Evolutionary conservation across 2,113 vertebrate species (phyloP).

Genomic region (Pedionomus torquatus): DNA sequence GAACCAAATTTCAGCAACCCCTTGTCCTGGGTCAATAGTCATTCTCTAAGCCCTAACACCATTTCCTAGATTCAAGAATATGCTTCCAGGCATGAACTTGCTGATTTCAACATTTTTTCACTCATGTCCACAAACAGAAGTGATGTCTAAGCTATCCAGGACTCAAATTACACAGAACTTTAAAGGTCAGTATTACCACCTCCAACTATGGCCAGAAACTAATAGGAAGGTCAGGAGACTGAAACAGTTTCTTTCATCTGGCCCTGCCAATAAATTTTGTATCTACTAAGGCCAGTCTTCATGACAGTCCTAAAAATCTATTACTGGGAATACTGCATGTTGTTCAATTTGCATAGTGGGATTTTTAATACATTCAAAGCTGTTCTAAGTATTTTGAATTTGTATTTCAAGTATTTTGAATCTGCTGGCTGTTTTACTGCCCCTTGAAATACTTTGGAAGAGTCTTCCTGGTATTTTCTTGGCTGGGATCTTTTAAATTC

Average conservation of each 20-base stretch:
- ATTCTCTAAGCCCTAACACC: background rate
- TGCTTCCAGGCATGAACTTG: background rate
- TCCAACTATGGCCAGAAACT: background rate
- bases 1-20: background rate
- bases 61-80: background rate
- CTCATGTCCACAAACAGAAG: background rate
- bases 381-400: background rate
- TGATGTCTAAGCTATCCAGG: background rate
- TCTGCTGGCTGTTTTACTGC: background rate
- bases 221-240: background rate
- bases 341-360: background rate
- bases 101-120: background rate
- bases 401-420: background rate
- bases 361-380: background rate
- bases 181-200: background rate
- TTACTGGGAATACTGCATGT: background rate
- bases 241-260: background rate
- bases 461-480: background rate
- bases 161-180: background rate
- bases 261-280: background rate
- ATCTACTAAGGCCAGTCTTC: background rate
- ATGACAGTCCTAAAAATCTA: background rate
- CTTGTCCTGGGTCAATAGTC: background rate
- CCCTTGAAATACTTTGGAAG: background rate
- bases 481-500: background rate